Evolutionary conservation across 2,113 vertebrate species (phyloP).

Genomic region (Excalfactoria chinensis): DNA sequence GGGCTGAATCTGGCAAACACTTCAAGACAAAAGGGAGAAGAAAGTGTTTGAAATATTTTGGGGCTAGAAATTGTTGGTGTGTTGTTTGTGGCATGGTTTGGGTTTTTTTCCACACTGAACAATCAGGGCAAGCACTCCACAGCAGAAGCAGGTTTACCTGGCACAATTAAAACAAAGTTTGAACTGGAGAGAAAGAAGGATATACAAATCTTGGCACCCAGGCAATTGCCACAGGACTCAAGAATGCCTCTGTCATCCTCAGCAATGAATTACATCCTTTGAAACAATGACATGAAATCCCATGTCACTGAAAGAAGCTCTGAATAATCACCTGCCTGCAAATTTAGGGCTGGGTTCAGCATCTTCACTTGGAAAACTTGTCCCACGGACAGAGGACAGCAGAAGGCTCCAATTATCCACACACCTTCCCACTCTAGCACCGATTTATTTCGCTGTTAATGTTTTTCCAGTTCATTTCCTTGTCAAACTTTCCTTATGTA

Average conservation of each 20-base stretch:
- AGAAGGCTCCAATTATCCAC: background rate
- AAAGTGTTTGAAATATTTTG: constrained; percentile 34
- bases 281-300: background rate
- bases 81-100: background rate
- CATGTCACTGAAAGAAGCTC: background rate
- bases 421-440: background rate
- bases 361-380: background rate
- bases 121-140: background rate
- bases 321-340: background rate
- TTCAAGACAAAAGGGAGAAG: constrained; percentile 58
- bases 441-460: background rate
- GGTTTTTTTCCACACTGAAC: background rate
- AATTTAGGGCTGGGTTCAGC: background rate
- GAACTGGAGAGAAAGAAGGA: background rate
- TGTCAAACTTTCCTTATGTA: background rate
- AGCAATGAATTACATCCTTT: background rate
- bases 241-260: background rate
- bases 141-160: background rate
- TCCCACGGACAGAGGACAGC: background rate
- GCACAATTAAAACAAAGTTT: background rate
- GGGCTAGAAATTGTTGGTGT: background rate
- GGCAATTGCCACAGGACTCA: background rate
- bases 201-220: background rate
- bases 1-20: constrained; percentile 57
- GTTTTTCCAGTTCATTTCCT: background rate